Base-by-base conservation (phyloP, 92 coral and sea anemone genomes). In the Ricordea florida region DNA sequence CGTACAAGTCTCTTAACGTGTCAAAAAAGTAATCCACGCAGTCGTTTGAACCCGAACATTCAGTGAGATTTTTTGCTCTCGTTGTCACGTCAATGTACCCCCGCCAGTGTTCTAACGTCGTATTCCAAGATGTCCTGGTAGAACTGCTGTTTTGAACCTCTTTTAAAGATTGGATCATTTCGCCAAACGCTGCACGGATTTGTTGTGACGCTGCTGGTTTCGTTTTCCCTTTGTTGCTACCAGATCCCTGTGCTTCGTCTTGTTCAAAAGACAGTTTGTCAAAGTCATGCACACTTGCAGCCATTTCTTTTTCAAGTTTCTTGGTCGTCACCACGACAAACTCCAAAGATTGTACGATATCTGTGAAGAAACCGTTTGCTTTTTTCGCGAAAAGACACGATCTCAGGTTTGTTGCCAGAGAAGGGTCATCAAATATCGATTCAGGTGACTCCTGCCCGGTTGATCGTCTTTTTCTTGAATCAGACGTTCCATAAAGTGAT, bases 11-110 rank as follows among this genome's bases (percentile, higher is more conserved):
- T 16, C 14, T 53, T 24, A 82, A 67, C 8, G 40, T 62, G 29
- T 73, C 57, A 25, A 43, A 62, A 45, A 63, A 82, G 23, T 23
- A 82, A 11, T 45, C 78, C 1, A 48, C 14, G 13, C 88, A 83
- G 35, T 83, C 88, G 57, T 58, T 57, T 24, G 51, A 9, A 27
- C 83, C 74, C 11, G 74, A 75, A 45, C 88, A 83, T 20, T 75
- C 73, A 0, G 73, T 37, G 27, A 83, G 67, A 33, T 61, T 43
- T 11, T 75, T 66, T 6, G 13, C 20, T 16, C 40, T 31, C 5
- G 83, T 24, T 14, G 59, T 46, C 15, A 82, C 31, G 31, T 82
- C 69, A 7, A 82, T 36, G 15, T 31, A 46, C 2, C 69, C 81
- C 9, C 61, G 66, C 40, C 50, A 40, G 6, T 49, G 42, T 2